Evolutionary conservation across 2,113 vertebrate species (phyloP), one percentile per base, ranked within the genome.

Genomic region (Pelobates fuscus): DNA sequence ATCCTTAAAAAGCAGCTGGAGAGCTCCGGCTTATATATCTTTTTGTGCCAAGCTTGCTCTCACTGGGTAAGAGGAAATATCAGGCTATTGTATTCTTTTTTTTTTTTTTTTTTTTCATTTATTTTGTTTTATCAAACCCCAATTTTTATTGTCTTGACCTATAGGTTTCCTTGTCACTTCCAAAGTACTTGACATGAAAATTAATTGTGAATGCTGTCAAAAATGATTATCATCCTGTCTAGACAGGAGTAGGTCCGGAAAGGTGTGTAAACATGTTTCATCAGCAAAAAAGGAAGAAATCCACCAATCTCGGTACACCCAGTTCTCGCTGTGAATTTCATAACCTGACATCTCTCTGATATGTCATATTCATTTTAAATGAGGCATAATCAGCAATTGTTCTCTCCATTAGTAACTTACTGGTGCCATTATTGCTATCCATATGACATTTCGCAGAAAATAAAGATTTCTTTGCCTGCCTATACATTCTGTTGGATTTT

Each of bases 201-300:
- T 67, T 54, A 25, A 21, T 67, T 75, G 8, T 25, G 55, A 67
- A 67, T 49, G 37, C 63, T 76, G 63, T 67, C 64, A 77, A 44
- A 41, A 54, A 12, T 67, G 63, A 49, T 52, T 67, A 20, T 55
- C 7, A 17, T 76, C 54, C 54, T 61, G 73, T 77, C 73, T 77
- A 76, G 73, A 68, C 73, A 26, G 55, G 25, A 67, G 55, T 6
- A 12, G 43, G 23, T 7, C 24, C 18, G 54, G 24, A 44, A 60
- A 61, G 73, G 65, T 41, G 57, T 52, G 41, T 21, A 60, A 61
- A 67, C 17, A 0, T 12, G 62, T 58, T 44, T 12, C 62, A 8
- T 66, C 63, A 75, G 71, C 64, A 61, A 44, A 58, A 52, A 24
- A 17, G 18, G 32, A 8, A 27, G 5, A 12, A 52, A 68, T 23